phyloP scores from a whole-genome alignment of 2,113 vertebrate species.

The Oryzias curvinotus region DNA sequence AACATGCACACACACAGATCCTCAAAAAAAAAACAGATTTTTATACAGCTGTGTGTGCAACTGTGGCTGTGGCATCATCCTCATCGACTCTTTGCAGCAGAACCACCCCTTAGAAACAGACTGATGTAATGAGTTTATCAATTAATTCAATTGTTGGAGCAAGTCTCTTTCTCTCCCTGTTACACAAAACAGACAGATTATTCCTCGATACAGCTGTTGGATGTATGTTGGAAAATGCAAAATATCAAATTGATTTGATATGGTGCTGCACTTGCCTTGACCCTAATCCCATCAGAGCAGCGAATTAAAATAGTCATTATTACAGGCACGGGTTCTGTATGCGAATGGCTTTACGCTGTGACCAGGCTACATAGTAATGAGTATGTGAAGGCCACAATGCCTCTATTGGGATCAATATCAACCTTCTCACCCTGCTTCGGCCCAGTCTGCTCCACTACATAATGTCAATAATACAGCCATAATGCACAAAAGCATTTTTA shows the following conservation, averaged over 20 bases:
- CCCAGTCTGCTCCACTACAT: constrained; percentile 4
- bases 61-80: constrained; percentile 6
- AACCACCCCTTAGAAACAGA: constrained; percentile 20
- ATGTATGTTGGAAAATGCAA: constrained; percentile 17
- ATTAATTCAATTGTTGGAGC: constrained; percentile 35
- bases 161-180: constrained; percentile 3
- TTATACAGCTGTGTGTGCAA: constrained; percentile 14
- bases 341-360: neutral
- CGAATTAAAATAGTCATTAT: constrained; percentile 9
- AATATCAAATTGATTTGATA: constrained; percentile 26
- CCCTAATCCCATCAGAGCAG: constrained; percentile 8
- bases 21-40: constrained; percentile 14
- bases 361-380: constrained; percentile 35
- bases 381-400: constrained; percentile 15
- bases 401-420: constrained; percentile 40
- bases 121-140: constrained; percentile 44
- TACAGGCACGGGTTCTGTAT: constrained; percentile 3
- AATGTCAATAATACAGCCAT: constrained; percentile 22
- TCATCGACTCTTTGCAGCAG: constrained; percentile 15
- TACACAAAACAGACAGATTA: constrained; percentile 5
- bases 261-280: constrained; percentile 14
- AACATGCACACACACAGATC: constrained; percentile 5
- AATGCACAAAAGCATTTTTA: constrained; percentile 21
- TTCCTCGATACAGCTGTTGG: constrained; percentile 17
- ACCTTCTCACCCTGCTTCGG: constrained; percentile 24